A percentile compares a stretch with the other conserved stretches of the same genome.
Evolutionary conservation across 2,888 invertebrate genomes (phyloP).

Genomic region (Palloptera scutellata): DNA sequence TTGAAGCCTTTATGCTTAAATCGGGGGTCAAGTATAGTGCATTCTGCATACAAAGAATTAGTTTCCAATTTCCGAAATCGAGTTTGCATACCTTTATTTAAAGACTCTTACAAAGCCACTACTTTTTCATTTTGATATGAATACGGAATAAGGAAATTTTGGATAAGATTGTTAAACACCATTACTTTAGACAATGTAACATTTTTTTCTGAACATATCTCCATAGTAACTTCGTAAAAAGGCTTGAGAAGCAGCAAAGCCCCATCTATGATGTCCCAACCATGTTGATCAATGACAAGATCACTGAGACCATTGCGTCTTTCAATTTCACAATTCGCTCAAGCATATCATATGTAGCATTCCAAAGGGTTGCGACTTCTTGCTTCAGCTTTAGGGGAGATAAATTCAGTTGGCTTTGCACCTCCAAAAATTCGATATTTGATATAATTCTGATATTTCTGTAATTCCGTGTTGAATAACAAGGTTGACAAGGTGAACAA

Average conservation of each 20-base stretch:
- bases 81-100: slow-evolving; percentile 4
- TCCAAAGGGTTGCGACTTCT: slow-evolving; percentile 31
- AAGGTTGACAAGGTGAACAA: slow-evolving; percentile 27
- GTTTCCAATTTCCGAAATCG: not conserved
- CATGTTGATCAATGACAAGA: slow-evolving; percentile 2
- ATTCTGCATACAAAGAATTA: slow-evolving; percentile 3
- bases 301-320: slow-evolving; percentile 25
- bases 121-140: not conserved
- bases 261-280: slow-evolving; percentile 21
- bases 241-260: slow-evolving; percentile 22
- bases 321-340: slow-evolving; percentile 23
- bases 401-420: slow-evolving; percentile 32
- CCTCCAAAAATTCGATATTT: no score
- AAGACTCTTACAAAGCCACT: not conserved
- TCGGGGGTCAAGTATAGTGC: not conserved
- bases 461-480: slow-evolving; percentile 22
- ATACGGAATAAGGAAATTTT: not conserved
- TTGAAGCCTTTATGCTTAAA: no score
- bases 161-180: not conserved
- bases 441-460: slow-evolving; percentile 26
- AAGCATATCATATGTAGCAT: slow-evolving; percentile 31
- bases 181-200: not conserved
- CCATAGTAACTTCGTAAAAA: slow-evolving; percentile 23
- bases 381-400: slow-evolving; percentile 31
- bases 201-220: not conserved